Percentiles rank a stretch among this genome's conserved stretches.
Evolutionary conservation across 1,140 invertebrate genomes (phyloP).

Genomic region (Arctopsyche grandis): DNA sequence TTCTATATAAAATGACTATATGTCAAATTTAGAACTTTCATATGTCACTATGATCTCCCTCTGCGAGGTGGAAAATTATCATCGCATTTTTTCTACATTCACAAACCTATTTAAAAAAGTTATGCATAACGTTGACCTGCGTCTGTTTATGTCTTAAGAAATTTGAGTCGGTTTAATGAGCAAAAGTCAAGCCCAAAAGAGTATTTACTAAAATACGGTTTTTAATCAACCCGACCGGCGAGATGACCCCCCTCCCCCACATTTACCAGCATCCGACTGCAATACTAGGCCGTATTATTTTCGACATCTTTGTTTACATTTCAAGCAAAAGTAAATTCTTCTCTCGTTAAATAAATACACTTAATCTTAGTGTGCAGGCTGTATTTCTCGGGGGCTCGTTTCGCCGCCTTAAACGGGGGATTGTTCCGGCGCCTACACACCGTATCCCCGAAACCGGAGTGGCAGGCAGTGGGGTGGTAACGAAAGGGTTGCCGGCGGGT

Average conservation of each 20-base stretch:
- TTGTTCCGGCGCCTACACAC: constrained; percentile 9
- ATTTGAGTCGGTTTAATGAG: too few species aligned
- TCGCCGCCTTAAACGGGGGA: constrained; percentile 2
- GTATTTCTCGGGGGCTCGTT: constrained; percentile 38
- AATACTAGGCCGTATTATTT: constrained; percentile 46
- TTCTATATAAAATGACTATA: too few species aligned
- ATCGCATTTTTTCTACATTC: too few species aligned
- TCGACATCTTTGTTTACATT: constrained; percentile 52
- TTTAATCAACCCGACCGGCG: background rate
- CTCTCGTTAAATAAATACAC: constrained; percentile 54
- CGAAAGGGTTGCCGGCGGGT: constrained; percentile 20
- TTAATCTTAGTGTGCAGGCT: constrained; percentile 47
- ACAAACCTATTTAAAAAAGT: too few species aligned
- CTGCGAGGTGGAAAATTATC: too few species aligned
- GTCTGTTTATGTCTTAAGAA: too few species aligned
- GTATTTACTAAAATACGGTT: background rate
- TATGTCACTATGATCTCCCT: too few species aligned
- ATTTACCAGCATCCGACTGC: constrained; percentile 26
- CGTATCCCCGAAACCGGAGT: background rate
- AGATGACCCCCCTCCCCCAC: background rate
- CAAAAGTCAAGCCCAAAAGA: background rate
- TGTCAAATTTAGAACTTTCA: too few species aligned
- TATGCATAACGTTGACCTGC: too few species aligned
- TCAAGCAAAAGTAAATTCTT: constrained; percentile 51
- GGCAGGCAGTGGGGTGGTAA: background rate